Base-by-base conservation (phyloP, 35 echinoderm and acorn worm species). In the Ptychodera flava region DNA sequence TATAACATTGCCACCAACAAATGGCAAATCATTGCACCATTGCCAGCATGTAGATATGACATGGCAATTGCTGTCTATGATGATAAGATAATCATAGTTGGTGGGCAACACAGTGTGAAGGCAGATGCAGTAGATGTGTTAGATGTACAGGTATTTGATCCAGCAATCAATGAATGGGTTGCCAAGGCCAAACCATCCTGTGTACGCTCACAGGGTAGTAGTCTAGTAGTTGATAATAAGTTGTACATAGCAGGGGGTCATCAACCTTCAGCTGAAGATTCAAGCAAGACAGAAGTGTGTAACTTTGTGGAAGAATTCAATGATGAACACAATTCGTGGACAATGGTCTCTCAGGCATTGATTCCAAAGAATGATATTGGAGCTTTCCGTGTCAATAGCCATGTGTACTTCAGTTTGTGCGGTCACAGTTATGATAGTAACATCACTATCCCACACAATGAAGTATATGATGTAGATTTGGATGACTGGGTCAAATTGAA, bases 381-480 rank as follows among this genome's bases (percentile, higher is more conserved):
- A 10, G 75, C 89, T 0, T 91, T 91, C 76, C 78, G 89, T 2
- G 75, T 91, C 16, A 79, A 52, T 16, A 34, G 64, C 16, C 33
- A 77, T 0, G 84, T 91, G 14, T 91, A 33, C 38, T 78, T 91
- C 2, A 36, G 79, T 37, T 79, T 86, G 14, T 86, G 85, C 77
- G 89, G 89, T 29, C 38, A 79, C 28, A 79, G 84, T 1, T 31
- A 81, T 77, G 36, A 86, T 81, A 91, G 83, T 10, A 78, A 85
- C 33, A 52, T 86, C 16, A 35, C 31, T 28, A 85, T 86, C 1
- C 31, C 1, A 32, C 34, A 36, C 15, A 53, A 31, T 75, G 83
- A 91, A 37, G 89, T 91, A 37, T 91, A 86, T 32, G 84, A 91
- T 82, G 84, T 86, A 15, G 84, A 86, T 1, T 32, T 91, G 75